Evolutionary conservation across 2,888 invertebrate genomes (phyloP).

Genomic region (Temnothorax ravouxi): DNA sequence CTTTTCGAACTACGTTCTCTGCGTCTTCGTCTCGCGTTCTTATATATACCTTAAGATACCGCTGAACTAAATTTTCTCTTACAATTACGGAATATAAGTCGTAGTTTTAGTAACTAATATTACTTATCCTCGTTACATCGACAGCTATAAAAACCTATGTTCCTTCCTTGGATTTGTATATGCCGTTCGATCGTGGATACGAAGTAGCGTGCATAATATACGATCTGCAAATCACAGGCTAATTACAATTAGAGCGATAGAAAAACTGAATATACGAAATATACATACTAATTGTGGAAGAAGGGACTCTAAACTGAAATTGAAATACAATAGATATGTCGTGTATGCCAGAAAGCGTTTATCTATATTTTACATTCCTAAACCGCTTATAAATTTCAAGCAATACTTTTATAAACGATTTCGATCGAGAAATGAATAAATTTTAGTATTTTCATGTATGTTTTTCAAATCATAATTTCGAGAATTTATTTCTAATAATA

Average conservation of each 20-base stretch:
- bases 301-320: not conserved
- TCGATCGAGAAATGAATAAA: not conserved
- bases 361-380: not conserved
- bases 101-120: conserved; percentile 39
- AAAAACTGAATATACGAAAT: not conserved
- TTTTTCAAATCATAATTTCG: not conserved
- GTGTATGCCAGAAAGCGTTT: not conserved
- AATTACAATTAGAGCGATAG: not conserved
- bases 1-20: conserved; percentile 44
- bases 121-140: conserved; percentile 26
- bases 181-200: conserved; percentile 6
- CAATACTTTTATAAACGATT: not conserved
- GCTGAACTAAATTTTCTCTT: conserved; percentile 20
- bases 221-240: not conserved
- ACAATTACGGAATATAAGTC: conserved; percentile 20
- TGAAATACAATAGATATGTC: conserved; percentile 10
- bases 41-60: not conserved
- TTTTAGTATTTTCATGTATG: not conserved
- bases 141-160: conserved; percentile 42
- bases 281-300: not conserved
- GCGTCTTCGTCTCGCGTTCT: conserved; percentile 33
- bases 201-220: conserved; percentile 8
- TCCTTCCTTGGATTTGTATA: not conserved
- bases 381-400: not conserved
- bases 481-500: not conserved